Evolutionary conservation across 2,888 invertebrate species (phyloP), one percentile per base, ranked within the genome.

Genomic region (Pasiphila rectangulata): DNA sequence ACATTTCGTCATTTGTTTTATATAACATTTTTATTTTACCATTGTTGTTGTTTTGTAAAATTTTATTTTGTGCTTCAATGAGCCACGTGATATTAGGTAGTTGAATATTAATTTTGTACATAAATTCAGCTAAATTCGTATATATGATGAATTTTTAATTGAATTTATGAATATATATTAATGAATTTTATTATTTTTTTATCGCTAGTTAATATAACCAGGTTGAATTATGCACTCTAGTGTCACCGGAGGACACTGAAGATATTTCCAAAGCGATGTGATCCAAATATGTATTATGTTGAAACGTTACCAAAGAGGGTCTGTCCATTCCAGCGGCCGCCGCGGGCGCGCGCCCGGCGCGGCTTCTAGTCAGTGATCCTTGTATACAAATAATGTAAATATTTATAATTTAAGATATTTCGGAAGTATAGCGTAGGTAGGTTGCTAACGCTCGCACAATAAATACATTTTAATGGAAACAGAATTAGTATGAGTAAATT

Each of bases 321-420:
- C 74, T 57, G 68, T 76, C 70, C 82, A 81, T 80, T 79, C 82
- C 83, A 71, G 40, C 40, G 21, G 21, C 6, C 6, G 4, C 1
- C 4, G 21, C 21, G 12, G 20, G 39, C 7, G 27, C 29, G 10
- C 20, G 12, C 75, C 74, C 79, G 78, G 79, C 79, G 78, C 74
- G 71, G 75, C 79, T 75, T 86, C 86, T 87, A 87, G 86, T 87
- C 86, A 87, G 79, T 75, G 77, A 72, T 79, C 77, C 79, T 82
- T 83, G 75, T 83, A 81, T 79, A 80, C 78, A 79, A 61, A 69
- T 74, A 72, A 70, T 80, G 79, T 81, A 79, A 79, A 80, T 79
- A 78, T 44, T 69, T 69, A 64, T 75, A 72, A 69, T 66, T 67
- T 77, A 79, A 73, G 69, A 30, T 78, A 75, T 79, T 75, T 72